Conservation (phyloP, 1,140 invertebrate species). For the Drosophila sp. region DNA sequence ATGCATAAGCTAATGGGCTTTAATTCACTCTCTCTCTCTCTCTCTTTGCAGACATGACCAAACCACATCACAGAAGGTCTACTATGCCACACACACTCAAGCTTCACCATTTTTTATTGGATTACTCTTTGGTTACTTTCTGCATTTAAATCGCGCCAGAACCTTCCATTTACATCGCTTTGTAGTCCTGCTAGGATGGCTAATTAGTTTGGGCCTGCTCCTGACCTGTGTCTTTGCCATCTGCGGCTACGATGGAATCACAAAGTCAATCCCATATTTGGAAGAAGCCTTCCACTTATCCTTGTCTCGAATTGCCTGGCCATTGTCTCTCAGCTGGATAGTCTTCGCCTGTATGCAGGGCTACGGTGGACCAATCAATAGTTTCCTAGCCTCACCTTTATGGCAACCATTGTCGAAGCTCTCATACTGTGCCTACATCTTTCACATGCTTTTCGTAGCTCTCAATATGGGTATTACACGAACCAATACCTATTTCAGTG, state of each 20-base stretch:
- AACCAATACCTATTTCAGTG: neutral
- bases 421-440: constrained; percentile 60
- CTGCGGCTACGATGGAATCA: constrained; percentile 51
- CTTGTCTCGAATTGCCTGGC: constrained; percentile 86
- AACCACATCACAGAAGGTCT: constrained; percentile 11
- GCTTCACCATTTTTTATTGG: constrained; percentile 32
- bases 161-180: constrained; percentile 3
- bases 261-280: constrained; percentile 23
- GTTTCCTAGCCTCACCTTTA: constrained; percentile 83
- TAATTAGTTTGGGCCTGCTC: constrained; percentile 49
- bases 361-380: constrained; percentile 85
- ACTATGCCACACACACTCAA: constrained; percentile 33
- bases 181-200: constrained; percentile 21
- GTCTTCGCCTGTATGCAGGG: constrained; percentile 87
- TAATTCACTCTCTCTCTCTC: neutral
- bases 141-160: constrained; percentile 15
- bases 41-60: neutral
- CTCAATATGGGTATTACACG: neutral
- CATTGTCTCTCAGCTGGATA: constrained; percentile 86
- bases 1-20: neutral
- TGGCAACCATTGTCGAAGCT: constrained; percentile 84
- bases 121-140: constrained; percentile 36
- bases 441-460: neutral
- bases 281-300: constrained; percentile 86
- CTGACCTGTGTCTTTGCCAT: constrained; percentile 47